Conservation (phyloP, 2,888 invertebrate species). For the Ametastegia equiseti region DNA sequence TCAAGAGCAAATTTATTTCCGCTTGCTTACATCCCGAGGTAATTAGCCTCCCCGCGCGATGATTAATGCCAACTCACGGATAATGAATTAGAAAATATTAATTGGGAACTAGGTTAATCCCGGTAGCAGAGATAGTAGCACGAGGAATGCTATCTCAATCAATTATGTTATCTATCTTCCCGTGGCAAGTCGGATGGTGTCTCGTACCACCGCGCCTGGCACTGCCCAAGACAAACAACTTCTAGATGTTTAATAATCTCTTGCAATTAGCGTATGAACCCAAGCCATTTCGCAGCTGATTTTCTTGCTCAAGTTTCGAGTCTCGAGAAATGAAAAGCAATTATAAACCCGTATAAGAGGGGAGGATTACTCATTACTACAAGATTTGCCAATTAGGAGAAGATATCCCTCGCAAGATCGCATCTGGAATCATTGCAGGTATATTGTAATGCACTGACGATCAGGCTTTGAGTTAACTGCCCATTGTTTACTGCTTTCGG, state of each 20-base stretch:
- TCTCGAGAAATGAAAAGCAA: too few relatives aligned
- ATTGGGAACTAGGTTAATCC: constrained; percentile 49
- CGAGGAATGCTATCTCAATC: constrained; percentile 41
- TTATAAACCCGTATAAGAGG: too few relatives aligned
- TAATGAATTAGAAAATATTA: constrained; percentile 50
- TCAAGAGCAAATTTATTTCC: not conserved
- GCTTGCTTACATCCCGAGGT: not conserved
- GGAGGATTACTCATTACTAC: not conserved
- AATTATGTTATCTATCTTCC: constrained; percentile 50
- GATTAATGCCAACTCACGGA: constrained; percentile 43
- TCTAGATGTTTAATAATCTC: not conserved
- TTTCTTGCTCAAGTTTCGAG: too few relatives aligned
- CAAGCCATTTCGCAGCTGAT: too few relatives aligned
- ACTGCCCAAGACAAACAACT: not conserved
- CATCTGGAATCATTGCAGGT: not conserved
- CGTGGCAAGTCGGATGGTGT: constrained; percentile 44
- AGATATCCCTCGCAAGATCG: not conserved
- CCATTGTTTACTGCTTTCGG: constrained; percentile 24
- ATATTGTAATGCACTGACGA: not conserved
- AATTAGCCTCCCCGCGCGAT: constrained; percentile 9
- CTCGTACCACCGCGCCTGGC: not conserved
- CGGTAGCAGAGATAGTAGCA: constrained; percentile 37
- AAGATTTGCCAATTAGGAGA: not conserved
- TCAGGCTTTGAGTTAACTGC: not conserved
- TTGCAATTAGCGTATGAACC: not conserved